Percentiles rank a stretch among this genome's conserved stretches.
These are phyloP conservation scores for Otus scops DNA, from an alignment of 2,797 vertebrate species.

Conservation along the genomic window DNA sequence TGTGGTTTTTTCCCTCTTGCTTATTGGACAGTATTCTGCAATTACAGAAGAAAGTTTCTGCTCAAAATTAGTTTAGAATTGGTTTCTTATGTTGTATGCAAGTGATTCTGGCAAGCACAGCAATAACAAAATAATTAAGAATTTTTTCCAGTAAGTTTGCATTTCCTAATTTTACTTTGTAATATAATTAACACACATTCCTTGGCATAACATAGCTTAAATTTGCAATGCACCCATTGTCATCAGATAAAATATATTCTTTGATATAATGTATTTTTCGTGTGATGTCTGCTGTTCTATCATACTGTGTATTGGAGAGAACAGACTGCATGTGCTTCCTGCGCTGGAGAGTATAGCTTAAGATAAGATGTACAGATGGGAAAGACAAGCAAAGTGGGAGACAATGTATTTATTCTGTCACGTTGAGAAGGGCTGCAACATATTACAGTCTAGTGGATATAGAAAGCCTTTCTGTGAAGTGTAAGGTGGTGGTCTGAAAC, in stretches of 20 bases:
- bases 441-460: background rate
- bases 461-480: background rate
- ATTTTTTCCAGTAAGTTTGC: constrained; percentile 25
- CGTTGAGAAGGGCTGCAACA: background rate
- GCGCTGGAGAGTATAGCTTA: background rate
- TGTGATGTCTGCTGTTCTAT: background rate
- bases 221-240: constrained; percentile 3
- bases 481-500: background rate
- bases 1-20: background rate
- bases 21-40: constrained; percentile 18
- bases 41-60: constrained; percentile 42
- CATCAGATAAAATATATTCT: background rate
- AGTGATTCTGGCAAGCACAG: constrained; percentile 41
- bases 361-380: background rate
- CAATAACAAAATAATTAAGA: constrained; percentile 53
- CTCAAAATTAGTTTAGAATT: constrained; percentile 57
- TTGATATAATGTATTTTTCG: background rate
- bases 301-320: background rate
- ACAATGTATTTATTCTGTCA: background rate
- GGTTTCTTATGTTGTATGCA: constrained; percentile 50
- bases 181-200: constrained; percentile 33
- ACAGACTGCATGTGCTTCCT: background rate
- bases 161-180: constrained; percentile 33
- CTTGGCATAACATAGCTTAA: background rate
- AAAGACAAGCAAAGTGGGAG: background rate